A percentile compares a stretch with the other conserved stretches of the same genome.
Conservation (phyloP, 2,113 vertebrate species). For the Lepus timidus region DNA sequence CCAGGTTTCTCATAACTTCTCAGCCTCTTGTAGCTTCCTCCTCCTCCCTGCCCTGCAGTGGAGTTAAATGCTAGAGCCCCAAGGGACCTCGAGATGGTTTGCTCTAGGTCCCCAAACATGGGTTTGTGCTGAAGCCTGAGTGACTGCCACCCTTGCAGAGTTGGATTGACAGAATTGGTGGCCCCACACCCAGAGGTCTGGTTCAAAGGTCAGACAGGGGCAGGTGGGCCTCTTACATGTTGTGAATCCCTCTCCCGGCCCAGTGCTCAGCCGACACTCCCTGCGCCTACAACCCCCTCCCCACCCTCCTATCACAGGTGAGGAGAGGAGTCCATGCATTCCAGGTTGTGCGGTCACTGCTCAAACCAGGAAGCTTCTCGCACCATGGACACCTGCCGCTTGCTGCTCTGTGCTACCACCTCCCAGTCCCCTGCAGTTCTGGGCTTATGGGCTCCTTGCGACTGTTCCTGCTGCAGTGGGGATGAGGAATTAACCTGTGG, state of each 20-base stretch:
- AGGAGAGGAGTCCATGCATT: fast-evolving
- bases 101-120: neutral
- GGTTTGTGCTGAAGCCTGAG: neutral
- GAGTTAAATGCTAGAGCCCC: neutral
- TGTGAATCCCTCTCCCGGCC: neutral
- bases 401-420: neutral
- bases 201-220: neutral
- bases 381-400: neutral
- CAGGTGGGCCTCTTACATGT: neutral
- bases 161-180: neutral
- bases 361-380: neutral
- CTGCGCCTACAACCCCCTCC: neutral
- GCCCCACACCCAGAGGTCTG: neutral
- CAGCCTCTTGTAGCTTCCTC: neutral
- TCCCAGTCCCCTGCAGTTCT: neutral
- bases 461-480: neutral
- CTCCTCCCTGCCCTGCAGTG: slow-evolving; percentile 36
- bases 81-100: neutral
- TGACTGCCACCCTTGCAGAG: neutral
- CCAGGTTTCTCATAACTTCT: neutral
- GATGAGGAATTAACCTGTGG: neutral
- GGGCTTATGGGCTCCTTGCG: neutral
- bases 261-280: neutral
- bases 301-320: neutral
- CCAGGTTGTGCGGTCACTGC: neutral